Evolutionary conservation across 2,113 vertebrate genomes (phyloP).

Genomic region (Herpailurus yagouaroundi): DNA sequence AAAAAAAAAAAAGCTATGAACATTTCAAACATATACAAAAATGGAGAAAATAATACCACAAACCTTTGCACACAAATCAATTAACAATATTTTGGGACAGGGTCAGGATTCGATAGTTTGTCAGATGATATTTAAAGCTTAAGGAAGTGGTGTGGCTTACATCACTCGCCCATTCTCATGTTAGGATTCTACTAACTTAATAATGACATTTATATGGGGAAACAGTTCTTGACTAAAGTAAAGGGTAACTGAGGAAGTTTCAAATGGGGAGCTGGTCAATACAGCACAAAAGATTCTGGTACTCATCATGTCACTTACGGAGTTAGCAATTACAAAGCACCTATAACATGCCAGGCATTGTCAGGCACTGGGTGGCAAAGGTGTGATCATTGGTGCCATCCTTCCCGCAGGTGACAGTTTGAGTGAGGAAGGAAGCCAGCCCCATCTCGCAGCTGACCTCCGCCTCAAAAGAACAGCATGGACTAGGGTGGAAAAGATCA

Average conservation of each 20-base stretch:
- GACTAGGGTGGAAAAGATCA: neutral
- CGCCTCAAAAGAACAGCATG: neutral
- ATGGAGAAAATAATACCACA: slow-evolving; percentile 24
- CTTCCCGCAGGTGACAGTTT: neutral
- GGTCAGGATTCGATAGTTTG: neutral
- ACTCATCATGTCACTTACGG: neutral
- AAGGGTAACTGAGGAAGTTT: neutral
- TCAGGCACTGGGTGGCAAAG: neutral
- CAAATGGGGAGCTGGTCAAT: neutral
- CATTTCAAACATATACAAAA: neutral
- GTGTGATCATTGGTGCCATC: neutral
- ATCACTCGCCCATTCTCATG: neutral
- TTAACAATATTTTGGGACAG: neutral
- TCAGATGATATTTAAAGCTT: neutral
- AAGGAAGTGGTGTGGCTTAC: neutral
- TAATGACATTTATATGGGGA: neutral
- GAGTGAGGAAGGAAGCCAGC: neutral
- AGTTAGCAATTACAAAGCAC: neutral
- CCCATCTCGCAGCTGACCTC: neutral
- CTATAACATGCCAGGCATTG: neutral
- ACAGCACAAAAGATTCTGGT: neutral
- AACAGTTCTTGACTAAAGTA: neutral
- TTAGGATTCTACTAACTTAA: neutral
- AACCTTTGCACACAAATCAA: neutral
- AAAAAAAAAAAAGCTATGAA: neutral